Evolutionary conservation across 2,888 invertebrate species (phyloP).

Genomic region (Trachelus stipa): DNA sequence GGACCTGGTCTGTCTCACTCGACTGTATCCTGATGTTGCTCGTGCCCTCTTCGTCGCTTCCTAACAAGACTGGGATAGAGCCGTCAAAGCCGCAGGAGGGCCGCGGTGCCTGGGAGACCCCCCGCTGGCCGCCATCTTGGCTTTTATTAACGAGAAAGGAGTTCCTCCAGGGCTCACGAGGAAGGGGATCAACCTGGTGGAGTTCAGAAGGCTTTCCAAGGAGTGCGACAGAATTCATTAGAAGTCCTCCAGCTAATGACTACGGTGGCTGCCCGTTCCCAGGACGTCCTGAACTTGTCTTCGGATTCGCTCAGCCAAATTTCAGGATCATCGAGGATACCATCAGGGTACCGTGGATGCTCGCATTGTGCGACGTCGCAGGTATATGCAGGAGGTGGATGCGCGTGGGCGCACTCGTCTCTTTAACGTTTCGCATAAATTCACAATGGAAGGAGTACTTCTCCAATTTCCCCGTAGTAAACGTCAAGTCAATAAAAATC

Average conservation of each 20-base stretch:
- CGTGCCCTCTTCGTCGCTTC: conserved; percentile 32
- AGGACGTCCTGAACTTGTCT: neutral
- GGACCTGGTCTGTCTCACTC: conserved; percentile 34
- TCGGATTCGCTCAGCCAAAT: neutral
- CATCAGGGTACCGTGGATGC: neutral
- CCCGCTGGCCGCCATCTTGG: conserved; percentile 64
- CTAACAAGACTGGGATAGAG: conserved; percentile 65
- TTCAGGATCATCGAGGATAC: neutral
- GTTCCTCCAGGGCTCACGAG: conserved; percentile 14
- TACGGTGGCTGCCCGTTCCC: conserved; percentile 43
- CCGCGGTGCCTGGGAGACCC: conserved; percentile 59
- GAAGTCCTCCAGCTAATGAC: conserved; percentile 55
- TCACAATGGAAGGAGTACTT: conserved; percentile 34
- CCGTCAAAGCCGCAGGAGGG: conserved; percentile 66
- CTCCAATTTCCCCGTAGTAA: conserved; percentile 52
- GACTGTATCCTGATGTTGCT: neutral
- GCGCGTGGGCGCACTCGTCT: conserved; percentile 55
- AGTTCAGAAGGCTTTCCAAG: conserved; percentile 29
- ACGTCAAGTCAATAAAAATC: conserved; percentile 36
- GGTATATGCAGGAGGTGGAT: neutral
- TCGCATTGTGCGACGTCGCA: neutral
- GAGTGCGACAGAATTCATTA: conserved; percentile 58
- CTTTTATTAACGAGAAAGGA: conserved; percentile 65
- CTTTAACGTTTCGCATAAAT: conserved; percentile 57
- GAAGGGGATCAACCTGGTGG: conserved; percentile 37